These are phyloP conservation scores for Cyaniris semiargus DNA, from an alignment of 2,888 invertebrate species.

Conservation along the genomic window DNA sequence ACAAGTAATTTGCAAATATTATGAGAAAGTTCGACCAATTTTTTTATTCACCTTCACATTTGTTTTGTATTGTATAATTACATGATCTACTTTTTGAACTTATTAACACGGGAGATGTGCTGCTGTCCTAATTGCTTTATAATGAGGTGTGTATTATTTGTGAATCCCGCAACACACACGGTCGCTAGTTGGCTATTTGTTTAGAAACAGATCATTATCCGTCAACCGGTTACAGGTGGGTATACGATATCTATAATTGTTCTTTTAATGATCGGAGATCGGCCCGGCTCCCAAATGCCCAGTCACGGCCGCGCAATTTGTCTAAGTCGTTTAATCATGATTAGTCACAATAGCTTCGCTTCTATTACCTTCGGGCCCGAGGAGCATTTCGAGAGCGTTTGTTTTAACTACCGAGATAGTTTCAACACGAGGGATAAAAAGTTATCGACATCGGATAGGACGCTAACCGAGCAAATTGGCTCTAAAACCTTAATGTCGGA, in stretches of 20 bases:
- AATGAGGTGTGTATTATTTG: conserved; percentile 16
- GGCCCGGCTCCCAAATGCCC: conserved; percentile 70
- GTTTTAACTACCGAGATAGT: conserved; percentile 37
- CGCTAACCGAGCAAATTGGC: conserved; percentile 70
- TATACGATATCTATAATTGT: conserved; percentile 79
- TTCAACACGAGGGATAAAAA: conserved; percentile 14
- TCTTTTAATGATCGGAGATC: conserved; percentile 79
- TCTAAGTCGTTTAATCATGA: conserved; percentile 81
- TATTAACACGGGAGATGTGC: not conserved
- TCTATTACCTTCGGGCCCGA: conserved; percentile 70
- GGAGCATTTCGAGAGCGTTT: conserved; percentile 50
- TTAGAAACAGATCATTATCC: conserved; percentile 76
- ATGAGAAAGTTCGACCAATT: too few species aligned
- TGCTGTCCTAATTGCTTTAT: conserved; percentile 17
- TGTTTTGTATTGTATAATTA: not conserved
- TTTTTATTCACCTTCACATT: not conserved
- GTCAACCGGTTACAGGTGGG: conserved; percentile 77
- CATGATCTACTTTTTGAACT: not conserved
- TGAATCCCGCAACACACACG: conserved; percentile 42
- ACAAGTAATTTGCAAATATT: too few species aligned
- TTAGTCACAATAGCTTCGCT: conserved; percentile 78
- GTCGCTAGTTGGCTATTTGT: conserved; percentile 63
- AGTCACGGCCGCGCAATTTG: conserved; percentile 81
- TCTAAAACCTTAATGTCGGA: conserved; percentile 66
- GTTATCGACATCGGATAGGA: conserved; percentile 30